Base-by-base conservation (phyloP, 2,888 invertebrate genomes). In the Resseliella maxima region DNA sequence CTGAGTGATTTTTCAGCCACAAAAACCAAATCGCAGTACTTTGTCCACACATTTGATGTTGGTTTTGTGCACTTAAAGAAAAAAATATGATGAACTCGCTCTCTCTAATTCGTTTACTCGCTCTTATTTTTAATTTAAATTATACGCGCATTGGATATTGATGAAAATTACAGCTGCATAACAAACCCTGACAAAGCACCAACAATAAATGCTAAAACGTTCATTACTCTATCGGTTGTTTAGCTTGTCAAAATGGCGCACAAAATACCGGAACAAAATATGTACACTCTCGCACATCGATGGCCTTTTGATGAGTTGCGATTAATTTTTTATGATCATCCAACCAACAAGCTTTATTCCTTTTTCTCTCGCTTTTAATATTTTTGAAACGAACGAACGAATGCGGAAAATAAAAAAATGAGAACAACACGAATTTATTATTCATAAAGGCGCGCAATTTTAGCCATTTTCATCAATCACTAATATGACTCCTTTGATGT, bases 291-390 rank as follows among this genome's bases (percentile, higher is more conserved):
- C 21, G 38, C 38, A 38, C 24, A 38, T 83, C 38, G 83, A 38
- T 83, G 10, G 83, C 38, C 38, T 21, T 83, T 83, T 83, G 83
- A 83, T 38, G 83, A n/a, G 3, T 83, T 36, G 36, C 83, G 83
- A 83, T 83, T 83, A 83, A 83, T 83, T 83, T 83, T 83, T 83
- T 24, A 83, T 83, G 83, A 83, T 83, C 72, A 83, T n/a, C 2
- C 15, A n/a, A 8, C 38, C n/a, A 24, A 59, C 5, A 3, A 59
- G 64, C 5, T n/a, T 38, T 27, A 2, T 83, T 83, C 6, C 83
- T 50, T 50, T 18, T 50, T 5, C 41, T 41, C 41, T 41, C 41
- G 5, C 6, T 41, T 50, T 50, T 50, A 50, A 50, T 50, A 50
- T 18, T 15, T 18, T 8, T 50, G 1, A 50, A 50, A 45, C 12